phyloP scores from a whole-genome alignment of 2,888 invertebrate species.

The Pristionchus maxplancki region DNA sequence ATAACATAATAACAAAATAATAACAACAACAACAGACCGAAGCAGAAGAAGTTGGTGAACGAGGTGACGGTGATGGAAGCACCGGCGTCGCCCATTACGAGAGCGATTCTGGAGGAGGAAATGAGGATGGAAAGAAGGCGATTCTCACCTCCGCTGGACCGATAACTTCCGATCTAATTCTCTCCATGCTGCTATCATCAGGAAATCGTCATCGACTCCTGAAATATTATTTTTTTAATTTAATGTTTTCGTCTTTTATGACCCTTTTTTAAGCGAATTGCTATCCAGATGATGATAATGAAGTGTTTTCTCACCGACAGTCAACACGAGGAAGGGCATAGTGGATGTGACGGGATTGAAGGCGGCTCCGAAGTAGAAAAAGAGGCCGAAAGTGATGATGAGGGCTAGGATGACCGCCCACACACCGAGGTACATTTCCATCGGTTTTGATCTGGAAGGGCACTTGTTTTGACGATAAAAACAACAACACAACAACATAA shows the following conservation, averaged over 20 bases:
- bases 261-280: not conserved
- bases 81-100: slow-evolving; percentile 76
- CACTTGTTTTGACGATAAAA: too few relatives aligned
- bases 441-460: slow-evolving; percentile 71
- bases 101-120: slow-evolving; percentile 63
- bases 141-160: slow-evolving; percentile 56
- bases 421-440: slow-evolving; percentile 76
- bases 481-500: too few relatives aligned
- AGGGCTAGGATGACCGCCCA: slow-evolving; percentile 73
- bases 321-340: slow-evolving; percentile 76
- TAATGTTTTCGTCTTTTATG: not conserved
- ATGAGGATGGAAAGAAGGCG: not conserved
- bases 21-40: slow-evolving; percentile 62
- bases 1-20: too few relatives aligned
- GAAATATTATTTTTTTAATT: slow-evolving; percentile 14
- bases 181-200: slow-evolving; percentile 76
- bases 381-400: slow-evolving; percentile 73
- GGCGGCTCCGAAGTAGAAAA: slow-evolving; percentile 72
- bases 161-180: slow-evolving; percentile 69
- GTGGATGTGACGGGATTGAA: slow-evolving; percentile 77
- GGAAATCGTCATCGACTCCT: slow-evolving; percentile 76
- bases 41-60: slow-evolving; percentile 77
- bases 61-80: slow-evolving; percentile 77
- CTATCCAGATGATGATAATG: not conserved
- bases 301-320: slow-evolving; percentile 68